A percentile compares a stretch with the other conserved stretches of the same genome.
These are phyloP conservation scores for Plectrocnemia conspersa DNA, from an alignment of 1,140 invertebrate genomes.

Conservation along the genomic window DNA sequence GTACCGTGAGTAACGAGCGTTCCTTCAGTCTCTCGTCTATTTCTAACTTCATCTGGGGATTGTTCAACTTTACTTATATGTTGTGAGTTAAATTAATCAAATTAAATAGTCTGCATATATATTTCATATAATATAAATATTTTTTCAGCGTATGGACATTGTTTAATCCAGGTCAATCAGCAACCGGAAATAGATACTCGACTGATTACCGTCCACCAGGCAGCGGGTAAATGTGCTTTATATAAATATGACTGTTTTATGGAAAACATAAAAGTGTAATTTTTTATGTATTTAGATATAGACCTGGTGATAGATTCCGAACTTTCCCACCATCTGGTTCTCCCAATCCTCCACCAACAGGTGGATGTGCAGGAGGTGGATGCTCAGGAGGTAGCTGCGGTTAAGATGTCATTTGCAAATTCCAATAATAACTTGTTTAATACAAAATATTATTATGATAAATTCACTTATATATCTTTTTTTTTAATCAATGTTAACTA, in stretches of 20 bases:
- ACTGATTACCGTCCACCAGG: constrained; percentile 22
- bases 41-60: constrained; percentile 38
- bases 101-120: constrained; percentile 6
- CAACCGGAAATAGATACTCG: constrained; percentile 22
- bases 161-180: constrained; percentile 36
- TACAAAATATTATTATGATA: neutral
- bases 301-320: constrained; percentile 18
- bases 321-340: constrained; percentile 18
- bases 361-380: constrained; percentile 25
- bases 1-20: constrained; percentile 35
- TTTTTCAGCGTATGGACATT: constrained; percentile 40
- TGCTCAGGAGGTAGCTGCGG: too few species aligned
- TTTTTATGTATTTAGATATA: constrained; percentile 7
- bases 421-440: neutral
- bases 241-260: neutral
- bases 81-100: constrained; percentile 38
- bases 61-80: constrained; percentile 37
- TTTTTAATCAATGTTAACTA: neutral
- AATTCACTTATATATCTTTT: neutral
- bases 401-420: constrained; percentile 4
- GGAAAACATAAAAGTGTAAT: neutral
- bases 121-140: constrained; percentile 13
- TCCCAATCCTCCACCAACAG: constrained; percentile 15
- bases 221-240: constrained; percentile 10
- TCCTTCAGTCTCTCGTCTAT: constrained; percentile 38